phyloP scores from a whole-genome alignment of 2,888 invertebrate genomes.

The Meloe dianella region DNA sequence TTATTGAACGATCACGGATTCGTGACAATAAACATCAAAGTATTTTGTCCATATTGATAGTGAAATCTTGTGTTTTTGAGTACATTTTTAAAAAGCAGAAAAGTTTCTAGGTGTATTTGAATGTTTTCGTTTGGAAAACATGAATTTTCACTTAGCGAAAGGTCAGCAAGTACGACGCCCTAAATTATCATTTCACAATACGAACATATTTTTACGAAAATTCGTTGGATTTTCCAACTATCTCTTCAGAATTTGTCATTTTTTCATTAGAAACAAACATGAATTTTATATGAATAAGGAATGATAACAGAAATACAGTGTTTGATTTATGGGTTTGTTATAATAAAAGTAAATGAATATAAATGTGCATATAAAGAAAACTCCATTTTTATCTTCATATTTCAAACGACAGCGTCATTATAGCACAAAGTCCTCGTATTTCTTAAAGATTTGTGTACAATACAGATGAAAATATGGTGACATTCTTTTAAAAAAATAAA shows the following conservation, averaged over 20 bases:
- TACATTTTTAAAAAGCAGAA: not conserved
- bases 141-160: slow-evolving; percentile 23
- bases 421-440: slow-evolving; percentile 28
- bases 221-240: too few species aligned
- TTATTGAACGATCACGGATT: not conserved
- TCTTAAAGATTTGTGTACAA: slow-evolving; percentile 29
- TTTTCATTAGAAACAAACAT: slow-evolving; percentile 6
- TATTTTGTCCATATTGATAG: not conserved
- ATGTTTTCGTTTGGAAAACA: slow-evolving; percentile 21
- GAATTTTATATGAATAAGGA: not conserved
- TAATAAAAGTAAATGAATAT: slow-evolving; percentile 26
- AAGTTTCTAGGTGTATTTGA: slow-evolving; percentile 8
- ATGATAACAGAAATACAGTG: not conserved
- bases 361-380: not conserved
- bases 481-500: slow-evolving; percentile 10
- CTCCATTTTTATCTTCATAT: slow-evolving; percentile 30
- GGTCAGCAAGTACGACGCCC: too few species aligned
- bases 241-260: not conserved
- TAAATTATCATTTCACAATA: not conserved
- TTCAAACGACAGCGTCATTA: slow-evolving; percentile 28
- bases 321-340: slow-evolving; percentile 25
- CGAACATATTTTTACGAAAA: not conserved
- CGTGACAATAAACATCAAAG: not conserved
- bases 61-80: too few species aligned
- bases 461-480: slow-evolving; percentile 33